A percentile compares a stretch with the other conserved stretches of the same genome.
Evolutionary conservation across 2,113 vertebrate species (phyloP).

Genomic region (Corvus hawaiiensis): DNA sequence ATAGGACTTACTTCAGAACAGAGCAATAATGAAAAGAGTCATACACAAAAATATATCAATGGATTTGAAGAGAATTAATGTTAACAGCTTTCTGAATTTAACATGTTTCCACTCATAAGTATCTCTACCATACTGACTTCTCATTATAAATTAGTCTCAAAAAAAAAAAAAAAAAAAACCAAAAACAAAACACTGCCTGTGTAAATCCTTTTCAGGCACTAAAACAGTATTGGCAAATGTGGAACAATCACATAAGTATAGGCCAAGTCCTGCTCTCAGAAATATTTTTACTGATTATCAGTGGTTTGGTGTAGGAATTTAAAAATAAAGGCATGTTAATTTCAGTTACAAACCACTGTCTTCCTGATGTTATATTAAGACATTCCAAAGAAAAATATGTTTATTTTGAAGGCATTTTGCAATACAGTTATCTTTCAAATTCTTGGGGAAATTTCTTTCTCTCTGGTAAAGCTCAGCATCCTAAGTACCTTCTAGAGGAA

Average conservation of each 20-base stretch:
- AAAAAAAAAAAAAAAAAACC: background rate
- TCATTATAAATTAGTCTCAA: background rate
- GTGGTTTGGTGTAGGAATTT: background rate
- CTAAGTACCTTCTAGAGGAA: background rate
- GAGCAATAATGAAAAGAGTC: background rate
- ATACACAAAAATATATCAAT: background rate
- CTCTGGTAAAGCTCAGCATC: background rate
- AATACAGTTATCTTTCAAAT: background rate
- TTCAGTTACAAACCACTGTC: background rate
- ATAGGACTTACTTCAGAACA: background rate
- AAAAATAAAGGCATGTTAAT: background rate
- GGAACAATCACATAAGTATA: background rate
- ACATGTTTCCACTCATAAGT: background rate
- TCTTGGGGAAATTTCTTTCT: background rate
- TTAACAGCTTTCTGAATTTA: background rate
- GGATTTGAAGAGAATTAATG: background rate
- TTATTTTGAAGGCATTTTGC: background rate
- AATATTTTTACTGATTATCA: background rate
- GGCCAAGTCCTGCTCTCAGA: background rate
- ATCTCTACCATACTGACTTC: background rate
- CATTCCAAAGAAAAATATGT: background rate
- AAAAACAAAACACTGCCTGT: background rate
- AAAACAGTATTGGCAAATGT: background rate
- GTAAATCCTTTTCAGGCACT: background rate
- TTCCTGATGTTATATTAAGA: background rate